A percentile compares a stretch with the other conserved stretches of the same genome.
phyloP scores from a whole-genome alignment of 1,140 invertebrate genomes.

The Saccostrea echinata region DNA sequence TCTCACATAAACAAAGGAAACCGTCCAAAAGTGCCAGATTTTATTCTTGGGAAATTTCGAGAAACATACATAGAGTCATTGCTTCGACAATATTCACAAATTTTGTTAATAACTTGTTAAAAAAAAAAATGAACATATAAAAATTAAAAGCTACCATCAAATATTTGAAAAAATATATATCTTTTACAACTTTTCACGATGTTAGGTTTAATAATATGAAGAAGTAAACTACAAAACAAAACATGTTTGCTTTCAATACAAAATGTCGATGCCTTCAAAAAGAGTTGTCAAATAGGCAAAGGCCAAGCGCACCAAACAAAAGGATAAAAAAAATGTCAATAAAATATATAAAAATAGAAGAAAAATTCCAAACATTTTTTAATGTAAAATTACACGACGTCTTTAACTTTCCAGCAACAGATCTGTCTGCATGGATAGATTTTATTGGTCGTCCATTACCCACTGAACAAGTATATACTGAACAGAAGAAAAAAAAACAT shows the following conservation, averaged over 20 bases:
- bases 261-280: background rate
- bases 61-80: background rate
- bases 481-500: background rate
- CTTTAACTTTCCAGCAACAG: background rate
- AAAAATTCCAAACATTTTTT: background rate
- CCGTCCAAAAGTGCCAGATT: background rate
- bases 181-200: too few relatives aligned
- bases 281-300: constrained; percentile 2
- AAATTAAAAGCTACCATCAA: too few relatives aligned
- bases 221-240: background rate
- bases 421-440: background rate
- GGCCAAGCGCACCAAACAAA: constrained; percentile 12
- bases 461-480: background rate
- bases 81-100: background rate
- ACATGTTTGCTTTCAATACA: background rate
- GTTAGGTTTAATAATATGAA: too few relatives aligned
- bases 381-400: background rate
- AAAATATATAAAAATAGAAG: constrained; percentile 10
- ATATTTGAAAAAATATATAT: too few relatives aligned
- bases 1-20: constrained; percentile 20
- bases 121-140: too few relatives aligned
- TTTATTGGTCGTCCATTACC: background rate
- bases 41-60: constrained; percentile 21
- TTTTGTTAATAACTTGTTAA: background rate
- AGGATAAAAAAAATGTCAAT: background rate